Evolutionary conservation across 1,140 invertebrate genomes (phyloP).

Genomic region (Hormaphis cornu): DNA sequence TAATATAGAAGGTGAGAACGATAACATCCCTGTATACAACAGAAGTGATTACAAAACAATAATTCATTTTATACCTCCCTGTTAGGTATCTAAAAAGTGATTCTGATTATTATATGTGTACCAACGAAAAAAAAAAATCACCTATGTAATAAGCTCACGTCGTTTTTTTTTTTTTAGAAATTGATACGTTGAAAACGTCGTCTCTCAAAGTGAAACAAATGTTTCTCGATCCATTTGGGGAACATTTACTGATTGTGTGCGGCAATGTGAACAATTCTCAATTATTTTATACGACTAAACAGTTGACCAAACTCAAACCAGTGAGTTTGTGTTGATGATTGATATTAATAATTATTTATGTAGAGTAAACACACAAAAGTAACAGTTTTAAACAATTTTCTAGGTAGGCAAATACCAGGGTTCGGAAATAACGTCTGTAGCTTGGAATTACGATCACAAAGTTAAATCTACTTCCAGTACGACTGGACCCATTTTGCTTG

Average conservation of each 20-base stretch:
- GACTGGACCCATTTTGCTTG: conserved; percentile 73
- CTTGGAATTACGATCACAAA: conserved; percentile 62
- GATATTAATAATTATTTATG: too few relatives aligned
- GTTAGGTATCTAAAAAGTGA: too few relatives aligned
- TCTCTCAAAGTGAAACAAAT: conserved; percentile 50
- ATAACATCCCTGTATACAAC: too few relatives aligned
- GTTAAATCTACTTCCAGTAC: conserved; percentile 45
- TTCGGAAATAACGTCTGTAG: conserved; percentile 81
- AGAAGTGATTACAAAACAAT: too few relatives aligned
- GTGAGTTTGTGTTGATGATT: conserved; percentile 26
- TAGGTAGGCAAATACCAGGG: conserved; percentile 58
- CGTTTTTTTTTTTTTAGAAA: conserved; percentile 13
- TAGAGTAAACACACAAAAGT: background rate
- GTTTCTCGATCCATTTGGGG: conserved; percentile 77
- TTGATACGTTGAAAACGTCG: conserved; percentile 12
- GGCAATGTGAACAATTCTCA: conserved; percentile 10
- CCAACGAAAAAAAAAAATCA: too few relatives aligned
- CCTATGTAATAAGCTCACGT: background rate
- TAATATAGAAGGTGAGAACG: conserved; percentile 58
- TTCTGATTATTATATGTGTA: too few relatives aligned
- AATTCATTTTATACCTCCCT: too few relatives aligned
- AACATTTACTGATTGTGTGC: conserved; percentile 57
- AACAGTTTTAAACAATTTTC: background rate
- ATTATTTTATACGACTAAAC: conserved; percentile 15
- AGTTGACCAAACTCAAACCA: conserved; percentile 33